These are phyloP conservation scores for Coranthus polyacanthus DNA, from an alignment of 2,797 vertebrate genomes.

Conservation along the genomic window DNA sequence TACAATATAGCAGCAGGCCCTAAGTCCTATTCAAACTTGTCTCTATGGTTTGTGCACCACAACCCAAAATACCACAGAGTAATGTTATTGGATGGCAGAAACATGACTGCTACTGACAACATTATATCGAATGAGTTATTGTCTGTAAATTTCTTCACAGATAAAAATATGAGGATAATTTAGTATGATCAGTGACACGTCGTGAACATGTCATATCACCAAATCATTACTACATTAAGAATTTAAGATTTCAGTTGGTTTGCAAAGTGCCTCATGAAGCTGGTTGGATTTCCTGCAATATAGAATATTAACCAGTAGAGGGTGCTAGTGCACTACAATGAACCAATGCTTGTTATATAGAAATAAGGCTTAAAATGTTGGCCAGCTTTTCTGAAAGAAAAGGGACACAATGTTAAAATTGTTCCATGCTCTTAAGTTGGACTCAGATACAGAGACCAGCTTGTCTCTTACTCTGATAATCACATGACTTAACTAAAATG, in stretches of 20 bases:
- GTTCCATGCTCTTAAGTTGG: conserved; percentile 42
- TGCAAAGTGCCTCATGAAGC: conserved; percentile 23
- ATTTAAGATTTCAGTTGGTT: conserved; percentile 9
- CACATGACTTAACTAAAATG: conserved; percentile 23
- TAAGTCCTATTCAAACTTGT: conserved; percentile 25
- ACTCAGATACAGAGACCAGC: conserved; percentile 11
- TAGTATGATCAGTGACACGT: neutral
- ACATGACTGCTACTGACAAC: conserved; percentile 4
- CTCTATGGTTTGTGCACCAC: conserved; percentile 28
- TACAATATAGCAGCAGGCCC: conserved; percentile 51
- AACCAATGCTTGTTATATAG: conserved; percentile 30
- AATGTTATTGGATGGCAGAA: neutral
- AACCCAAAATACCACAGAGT: conserved; percentile 12
- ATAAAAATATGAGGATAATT: no score
- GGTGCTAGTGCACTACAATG: conserved; percentile 43
- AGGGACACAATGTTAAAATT: neutral
- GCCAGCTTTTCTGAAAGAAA: conserved; percentile 14
- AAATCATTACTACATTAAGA: conserved; percentile 19
- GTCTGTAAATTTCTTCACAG: neutral
- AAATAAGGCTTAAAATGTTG: conserved; percentile 47
- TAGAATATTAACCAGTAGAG: conserved; percentile 59
- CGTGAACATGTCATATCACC: conserved; percentile 12
- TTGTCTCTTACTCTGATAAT: conserved; percentile 1
- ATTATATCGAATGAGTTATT: neutral
- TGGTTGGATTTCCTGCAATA: conserved; percentile 38